phyloP scores from a whole-genome alignment of 2,113 vertebrate genomes.

The Lophochroa leadbeateri region DNA sequence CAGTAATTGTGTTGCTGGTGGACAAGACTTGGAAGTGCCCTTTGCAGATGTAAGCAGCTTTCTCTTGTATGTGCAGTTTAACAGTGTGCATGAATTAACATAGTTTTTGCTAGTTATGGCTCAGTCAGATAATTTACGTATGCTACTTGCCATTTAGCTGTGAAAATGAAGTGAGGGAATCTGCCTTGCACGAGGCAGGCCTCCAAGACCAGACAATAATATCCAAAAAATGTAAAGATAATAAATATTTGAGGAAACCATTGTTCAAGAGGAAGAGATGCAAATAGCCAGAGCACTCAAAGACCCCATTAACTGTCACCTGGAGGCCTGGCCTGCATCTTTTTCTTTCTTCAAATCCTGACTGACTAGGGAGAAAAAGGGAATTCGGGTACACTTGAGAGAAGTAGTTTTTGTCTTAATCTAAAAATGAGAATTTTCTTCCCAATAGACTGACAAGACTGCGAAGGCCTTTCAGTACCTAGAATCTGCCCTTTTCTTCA shows the following conservation, averaged over 20 bases:
- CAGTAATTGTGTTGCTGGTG: neutral
- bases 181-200: neutral
- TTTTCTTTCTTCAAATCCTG: neutral
- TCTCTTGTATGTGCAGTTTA: neutral
- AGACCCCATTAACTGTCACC: neutral
- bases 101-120: neutral
- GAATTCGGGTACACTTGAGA: neutral
- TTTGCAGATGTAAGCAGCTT: neutral
- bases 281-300: neutral
- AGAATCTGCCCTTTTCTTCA: slow-evolving; percentile 87
- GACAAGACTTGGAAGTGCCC: neutral
- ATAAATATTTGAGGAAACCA: neutral
- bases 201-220: neutral
- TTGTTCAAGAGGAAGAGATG: neutral
- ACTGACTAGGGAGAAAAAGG: neutral
- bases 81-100: neutral
- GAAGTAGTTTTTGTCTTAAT: neutral
- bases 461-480: slow-evolving; percentile 89
- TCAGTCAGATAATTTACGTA: neutral
- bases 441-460: slow-evolving; percentile 81
- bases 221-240: neutral
- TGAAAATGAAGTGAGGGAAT: neutral
- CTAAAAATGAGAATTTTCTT: neutral
- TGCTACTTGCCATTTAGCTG: neutral
- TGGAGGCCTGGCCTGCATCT: neutral